Conservation (phyloP, 1,140 invertebrate genomes). For the Zaprionus lachaisei region DNA sequence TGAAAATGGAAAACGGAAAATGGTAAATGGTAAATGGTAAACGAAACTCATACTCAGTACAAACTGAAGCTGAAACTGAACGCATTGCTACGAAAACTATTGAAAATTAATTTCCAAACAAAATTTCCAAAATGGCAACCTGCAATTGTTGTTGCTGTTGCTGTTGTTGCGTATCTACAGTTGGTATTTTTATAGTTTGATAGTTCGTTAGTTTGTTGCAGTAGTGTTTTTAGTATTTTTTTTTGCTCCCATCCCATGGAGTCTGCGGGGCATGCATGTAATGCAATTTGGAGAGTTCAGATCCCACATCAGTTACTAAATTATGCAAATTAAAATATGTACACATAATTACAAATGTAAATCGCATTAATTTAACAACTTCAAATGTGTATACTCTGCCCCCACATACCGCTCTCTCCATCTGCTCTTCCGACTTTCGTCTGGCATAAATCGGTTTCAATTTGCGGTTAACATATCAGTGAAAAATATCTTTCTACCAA, state of each 20-base stretch:
- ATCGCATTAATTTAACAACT: conserved; percentile 74
- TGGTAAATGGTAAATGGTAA: conserved; percentile 11
- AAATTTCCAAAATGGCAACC: conserved; percentile 37
- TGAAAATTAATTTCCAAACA: conserved; percentile 70
- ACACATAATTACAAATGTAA: conserved; percentile 80
- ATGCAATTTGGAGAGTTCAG: conserved; percentile 11
- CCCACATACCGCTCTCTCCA: too few species aligned
- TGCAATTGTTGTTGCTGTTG: conserved; percentile 31
- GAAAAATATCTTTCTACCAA: conserved; percentile 17
- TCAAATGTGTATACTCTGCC: neutral
- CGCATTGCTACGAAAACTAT: conserved; percentile 46
- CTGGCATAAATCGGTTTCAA: conserved; percentile 61
- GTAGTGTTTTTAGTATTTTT: neutral
- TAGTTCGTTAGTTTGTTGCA: neutral
- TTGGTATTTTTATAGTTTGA: conserved; percentile 17
- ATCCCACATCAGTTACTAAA: conserved; percentile 63
- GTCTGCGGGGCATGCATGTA: neutral
- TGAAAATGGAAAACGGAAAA: conserved; percentile 23
- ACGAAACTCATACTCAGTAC: conserved; percentile 2
- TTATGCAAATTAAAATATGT: conserved; percentile 82
- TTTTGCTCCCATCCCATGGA: neutral
- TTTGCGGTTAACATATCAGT: conserved; percentile 74
- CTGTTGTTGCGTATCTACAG: neutral
- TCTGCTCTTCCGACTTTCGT: neutral
- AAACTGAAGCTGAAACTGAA: conserved; percentile 4